A percentile compares a stretch with the other conserved stretches of the same genome.
These are phyloP conservation scores for Dysdera silvatica DNA, from an alignment of 1,140 invertebrate species.

Conservation along the genomic window DNA sequence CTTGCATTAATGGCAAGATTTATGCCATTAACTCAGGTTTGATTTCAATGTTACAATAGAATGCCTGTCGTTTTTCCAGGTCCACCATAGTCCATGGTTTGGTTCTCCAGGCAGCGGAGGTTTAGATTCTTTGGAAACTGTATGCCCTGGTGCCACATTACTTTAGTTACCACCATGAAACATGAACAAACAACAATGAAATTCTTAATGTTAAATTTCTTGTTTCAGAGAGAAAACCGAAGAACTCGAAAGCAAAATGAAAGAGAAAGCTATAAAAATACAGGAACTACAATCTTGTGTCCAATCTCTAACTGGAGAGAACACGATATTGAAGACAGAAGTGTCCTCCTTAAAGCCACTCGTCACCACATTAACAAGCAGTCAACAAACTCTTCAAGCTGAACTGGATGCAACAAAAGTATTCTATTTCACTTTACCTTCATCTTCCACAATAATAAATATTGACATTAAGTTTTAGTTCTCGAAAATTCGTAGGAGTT, in stretches of 20 bases:
- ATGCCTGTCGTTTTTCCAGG: too few species aligned
- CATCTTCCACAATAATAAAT: too few species aligned
- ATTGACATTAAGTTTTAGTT: too few species aligned
- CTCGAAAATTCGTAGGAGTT: too few species aligned
- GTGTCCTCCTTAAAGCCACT: background rate
- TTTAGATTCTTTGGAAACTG: too few species aligned
- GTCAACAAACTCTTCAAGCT: slow-evolving; percentile 8
- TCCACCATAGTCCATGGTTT: too few species aligned
- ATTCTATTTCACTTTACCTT: background rate
- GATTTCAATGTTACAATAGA: too few species aligned
- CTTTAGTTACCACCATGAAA: slow-evolving; percentile 21
- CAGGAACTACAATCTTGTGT: too few species aligned
- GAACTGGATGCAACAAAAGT: slow-evolving; percentile 22
- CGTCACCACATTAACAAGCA: slow-evolving; percentile 5
- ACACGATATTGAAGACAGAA: background rate
- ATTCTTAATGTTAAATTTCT: background rate
- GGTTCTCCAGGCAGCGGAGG: too few species aligned
- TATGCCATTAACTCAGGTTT: too few species aligned
- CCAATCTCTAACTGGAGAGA: background rate
- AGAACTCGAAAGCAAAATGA: slow-evolving; percentile 39
- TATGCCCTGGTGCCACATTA: too few species aligned
- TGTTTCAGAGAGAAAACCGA: slow-evolving; percentile 31
- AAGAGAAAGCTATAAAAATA: slow-evolving; percentile 3
- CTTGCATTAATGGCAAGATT: too few species aligned
- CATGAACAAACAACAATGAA: background rate